Evolutionary conservation across 2,888 invertebrate genomes (phyloP), one percentile per base, ranked within the genome.

Genomic region (Scaptomyza flava): DNA sequence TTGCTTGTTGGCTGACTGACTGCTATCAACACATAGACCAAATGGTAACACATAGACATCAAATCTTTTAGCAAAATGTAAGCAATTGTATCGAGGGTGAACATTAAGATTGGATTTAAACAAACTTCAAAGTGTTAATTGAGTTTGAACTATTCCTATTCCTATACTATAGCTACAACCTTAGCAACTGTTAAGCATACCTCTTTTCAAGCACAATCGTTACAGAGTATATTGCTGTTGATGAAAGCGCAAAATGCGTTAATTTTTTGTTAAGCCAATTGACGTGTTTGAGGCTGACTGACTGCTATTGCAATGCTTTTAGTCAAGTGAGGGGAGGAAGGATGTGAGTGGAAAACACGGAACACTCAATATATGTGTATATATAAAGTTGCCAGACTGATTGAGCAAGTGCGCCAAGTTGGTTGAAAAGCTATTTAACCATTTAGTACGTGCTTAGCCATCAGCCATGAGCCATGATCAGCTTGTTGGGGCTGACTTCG

Each of bases 231-330:
- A 57, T 33, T 67, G 60, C 12, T 12, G 20, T 6, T 8, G 48
- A 76, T 68, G 81, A 87, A 87, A 84, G 84, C 87, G 79, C 81
- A 72, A 88, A 88, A 74, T 87, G 82, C 84, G 87, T 84, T 88
- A 84, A 88, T 88, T 88, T 83, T 38, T 82, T 7, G 5, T 27
- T 70, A 68, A 71, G 75, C 68, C 87, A 88, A 80, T 83, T 82
- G 82, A 80, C 68, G 41, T 41, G 17, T 41, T 41, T 7, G 4
- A 36, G 72, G 11, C 14, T 72, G 77, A 68, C 66, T 58, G 46
- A 58, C 69, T 46, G 68, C 47, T 47, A 51, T 57, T 60, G 38
- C 57, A 33, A 34, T 61, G 68, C 38, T 52, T 14, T 14, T 6
- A 46, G 14, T 30, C 4, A 23, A 43, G 43, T 6, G 12, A 23